Evolutionary conservation across 2,888 invertebrate genomes (phyloP), one percentile per base, ranked within the genome.

Genomic region (Acleris cristana): DNA sequence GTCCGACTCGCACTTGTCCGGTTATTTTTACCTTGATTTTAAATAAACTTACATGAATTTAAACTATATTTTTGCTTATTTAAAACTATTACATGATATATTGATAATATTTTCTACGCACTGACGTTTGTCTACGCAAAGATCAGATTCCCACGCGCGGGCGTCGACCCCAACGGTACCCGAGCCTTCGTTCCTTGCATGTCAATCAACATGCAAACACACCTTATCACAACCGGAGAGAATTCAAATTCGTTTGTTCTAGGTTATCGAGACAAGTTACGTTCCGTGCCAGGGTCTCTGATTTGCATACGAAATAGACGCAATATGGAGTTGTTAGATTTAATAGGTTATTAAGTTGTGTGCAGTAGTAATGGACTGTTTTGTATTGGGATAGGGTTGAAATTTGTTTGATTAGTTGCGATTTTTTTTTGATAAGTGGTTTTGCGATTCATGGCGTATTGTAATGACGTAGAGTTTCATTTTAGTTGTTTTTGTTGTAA

Each of bases 121-220:
- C 51, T 65, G 23, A 53, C 19, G 45, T 55, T 65, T 58, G 44
- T 51, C 67, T 71, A 53, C 66, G 70, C 68, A 76, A 84, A 85
- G 80, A 84, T 81, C 81, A 81, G 75, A 78, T 83, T 84, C 85
- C 81, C 83, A 85, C 85, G 84, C 71, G 84, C 70, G 75, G 74
- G 77, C 79, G 79, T 78, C 77, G 77, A 80, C 84, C 82, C 82
- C 83, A 86, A 85, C 85, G 85, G 86, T 80, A 84, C 78, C 73
- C 73, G 70, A 79, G 79, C 82, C 84, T 85, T 81, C 82, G 81
- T 81, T 80, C 81, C 78, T 81, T 78, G 70, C 63, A 57, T 53
- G 62, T 30, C 62, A 45, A 63, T 63, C 53, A 62, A 14, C 48
- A 34, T 21, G 62, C 12, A n/a, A 45, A 53, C 56, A 56, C 16